These are phyloP conservation scores for Laticauda colubrina DNA, from an alignment of 2,113 vertebrate species.

Conservation along the genomic window DNA sequence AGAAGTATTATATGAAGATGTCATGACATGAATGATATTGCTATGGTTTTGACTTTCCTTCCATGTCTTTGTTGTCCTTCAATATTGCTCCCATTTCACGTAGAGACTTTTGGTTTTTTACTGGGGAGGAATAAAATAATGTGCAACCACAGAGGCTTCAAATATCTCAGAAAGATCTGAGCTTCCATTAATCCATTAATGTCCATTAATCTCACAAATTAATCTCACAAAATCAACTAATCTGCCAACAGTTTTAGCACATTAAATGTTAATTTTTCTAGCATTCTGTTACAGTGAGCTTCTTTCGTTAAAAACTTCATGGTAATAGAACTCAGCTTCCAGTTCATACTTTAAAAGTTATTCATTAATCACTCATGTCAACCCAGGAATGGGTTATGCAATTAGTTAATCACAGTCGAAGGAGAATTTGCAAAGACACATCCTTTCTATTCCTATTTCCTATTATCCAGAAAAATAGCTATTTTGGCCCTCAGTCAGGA, in stretches of 20 bases:
- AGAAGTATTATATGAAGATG: background rate
- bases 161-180: conserved; percentile 11
- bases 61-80: background rate
- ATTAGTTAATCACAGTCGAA: background rate
- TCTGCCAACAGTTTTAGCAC: conserved; percentile 17
- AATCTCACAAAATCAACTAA: conserved; percentile 27
- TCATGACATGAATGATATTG: background rate
- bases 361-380: conserved; percentile 57
- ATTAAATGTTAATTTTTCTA: conserved; percentile 11
- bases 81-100: background rate
- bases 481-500: background rate
- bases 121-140: background rate
- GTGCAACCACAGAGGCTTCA: background rate
- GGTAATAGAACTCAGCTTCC: conserved; percentile 58
- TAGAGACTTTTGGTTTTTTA: background rate
- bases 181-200: too few species aligned
- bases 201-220: conserved; percentile 29
- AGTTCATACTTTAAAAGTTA: conserved; percentile 60
- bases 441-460: background rate
- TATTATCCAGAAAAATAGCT: too few species aligned
- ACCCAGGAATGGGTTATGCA: conserved; percentile 10
- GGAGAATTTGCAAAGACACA: background rate
- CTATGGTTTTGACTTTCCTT: background rate
- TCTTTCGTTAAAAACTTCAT: conserved; percentile 65
- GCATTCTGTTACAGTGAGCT: background rate